These are phyloP conservation scores for Neodiprion lecontei DNA, from an alignment of 1,140 invertebrate species.

Conservation along the genomic window DNA sequence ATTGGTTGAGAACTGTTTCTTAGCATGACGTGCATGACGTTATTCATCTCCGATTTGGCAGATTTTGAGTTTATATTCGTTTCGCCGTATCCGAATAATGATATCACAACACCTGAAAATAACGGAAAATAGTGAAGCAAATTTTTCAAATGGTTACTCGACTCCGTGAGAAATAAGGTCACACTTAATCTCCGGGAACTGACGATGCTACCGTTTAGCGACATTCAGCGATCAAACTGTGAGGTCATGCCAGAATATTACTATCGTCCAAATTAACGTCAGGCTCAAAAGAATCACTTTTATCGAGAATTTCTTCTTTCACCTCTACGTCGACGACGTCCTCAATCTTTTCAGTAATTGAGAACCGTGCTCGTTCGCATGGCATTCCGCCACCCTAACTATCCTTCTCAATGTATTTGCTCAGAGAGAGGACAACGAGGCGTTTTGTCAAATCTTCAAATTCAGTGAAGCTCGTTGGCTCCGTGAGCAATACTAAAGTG, in stretches of 20 bases:
- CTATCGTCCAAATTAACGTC: not conserved
- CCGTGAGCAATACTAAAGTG: not conserved
- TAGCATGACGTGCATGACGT: too few relatives aligned
- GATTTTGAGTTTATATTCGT: too few relatives aligned
- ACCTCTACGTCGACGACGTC: not conserved
- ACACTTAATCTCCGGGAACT: not conserved
- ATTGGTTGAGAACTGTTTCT: too few relatives aligned
- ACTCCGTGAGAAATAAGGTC: not conserved
- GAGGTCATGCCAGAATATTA: not conserved
- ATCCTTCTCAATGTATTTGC: not conserved
- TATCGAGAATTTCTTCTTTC: not conserved
- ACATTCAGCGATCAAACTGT: not conserved
- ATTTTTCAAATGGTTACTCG: not conserved
- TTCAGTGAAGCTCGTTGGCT: not conserved
- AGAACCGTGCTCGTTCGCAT: not conserved
- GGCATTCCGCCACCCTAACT: not conserved
- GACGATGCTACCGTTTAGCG: not conserved
- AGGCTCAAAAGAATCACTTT: not conserved
- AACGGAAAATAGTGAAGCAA: constrained; percentile 1
- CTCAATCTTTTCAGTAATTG: not conserved
- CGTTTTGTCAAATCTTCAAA: not conserved
- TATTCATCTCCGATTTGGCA: too few relatives aligned
- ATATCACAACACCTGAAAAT: not conserved
- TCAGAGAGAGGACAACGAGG: not conserved
- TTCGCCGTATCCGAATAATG: not conserved